Percentiles rank a stretch among this genome's conserved stretches.
These are phyloP conservation scores for Laothoe populi DNA, from an alignment of 2,888 invertebrate species.

Conservation along the genomic window DNA sequence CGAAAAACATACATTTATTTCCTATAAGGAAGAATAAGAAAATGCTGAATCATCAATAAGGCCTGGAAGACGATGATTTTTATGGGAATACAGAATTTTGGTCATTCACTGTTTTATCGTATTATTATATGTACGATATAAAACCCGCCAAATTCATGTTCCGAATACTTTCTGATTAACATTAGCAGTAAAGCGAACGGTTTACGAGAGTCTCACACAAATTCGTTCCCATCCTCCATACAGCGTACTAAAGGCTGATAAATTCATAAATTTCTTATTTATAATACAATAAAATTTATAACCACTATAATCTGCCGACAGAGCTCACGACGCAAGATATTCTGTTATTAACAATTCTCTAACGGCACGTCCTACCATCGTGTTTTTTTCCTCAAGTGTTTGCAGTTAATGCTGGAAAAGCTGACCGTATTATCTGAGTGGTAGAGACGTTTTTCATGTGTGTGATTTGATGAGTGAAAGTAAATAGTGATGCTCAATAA, in stretches of 20 bases:
- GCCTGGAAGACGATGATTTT: background rate
- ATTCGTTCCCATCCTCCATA: constrained; percentile 28
- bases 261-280: constrained; percentile 76
- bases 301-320: constrained; percentile 62
- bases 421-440: constrained; percentile 39
- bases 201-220: constrained; percentile 15
- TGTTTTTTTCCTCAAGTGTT: constrained; percentile 61
- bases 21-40: no score
- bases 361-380: constrained; percentile 66
- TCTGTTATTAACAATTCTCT: constrained; percentile 78
- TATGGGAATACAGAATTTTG: background rate
- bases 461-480: constrained; percentile 54
- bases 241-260: constrained; percentile 47
- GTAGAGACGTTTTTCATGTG: constrained; percentile 52
- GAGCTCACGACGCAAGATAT: constrained; percentile 58
- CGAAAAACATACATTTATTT: no score
- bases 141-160: constrained; percentile 31
- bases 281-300: constrained; percentile 80
- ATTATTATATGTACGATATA: constrained; percentile 21
- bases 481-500: constrained; percentile 81
- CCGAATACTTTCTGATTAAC: constrained; percentile 26
- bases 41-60: background rate
- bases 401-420: constrained; percentile 35
- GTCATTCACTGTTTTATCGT: constrained; percentile 34
- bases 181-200: constrained; percentile 23